Conservation (phyloP, 2,797 vertebrate species). For the Chanos chanos region DNA sequence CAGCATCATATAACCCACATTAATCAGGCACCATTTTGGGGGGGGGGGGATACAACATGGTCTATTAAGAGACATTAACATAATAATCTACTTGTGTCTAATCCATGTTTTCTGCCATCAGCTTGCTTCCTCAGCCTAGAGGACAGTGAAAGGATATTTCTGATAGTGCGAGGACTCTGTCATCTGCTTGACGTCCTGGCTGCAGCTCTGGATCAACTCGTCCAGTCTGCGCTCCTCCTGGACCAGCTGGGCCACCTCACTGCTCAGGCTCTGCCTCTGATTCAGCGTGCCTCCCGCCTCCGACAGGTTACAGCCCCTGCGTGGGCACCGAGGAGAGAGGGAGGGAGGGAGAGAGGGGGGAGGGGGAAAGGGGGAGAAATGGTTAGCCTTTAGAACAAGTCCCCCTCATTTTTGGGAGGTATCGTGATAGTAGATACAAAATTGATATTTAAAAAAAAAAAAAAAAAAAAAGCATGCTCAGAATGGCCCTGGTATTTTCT, state of each 20-base stretch:
- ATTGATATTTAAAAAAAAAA: no score
- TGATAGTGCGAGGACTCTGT: constrained; percentile 87
- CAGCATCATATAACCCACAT: not conserved
- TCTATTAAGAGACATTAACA: no score
- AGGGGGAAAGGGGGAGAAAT: not conserved
- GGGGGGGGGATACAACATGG: no score
- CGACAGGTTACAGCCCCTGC: constrained; percentile 89
- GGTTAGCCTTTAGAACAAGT: no score
- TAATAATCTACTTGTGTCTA: no score
- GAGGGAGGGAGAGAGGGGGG: not conserved
- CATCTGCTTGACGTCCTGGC: constrained; percentile 86
- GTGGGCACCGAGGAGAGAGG: not conserved
- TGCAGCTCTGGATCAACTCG: constrained; percentile 91
- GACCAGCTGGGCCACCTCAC: constrained; percentile 84
- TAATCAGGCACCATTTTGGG: no score
- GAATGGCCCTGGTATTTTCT: no score
- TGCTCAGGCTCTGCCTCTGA: constrained; percentile 83
- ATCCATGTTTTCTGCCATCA: no score
- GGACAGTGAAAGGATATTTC: constrained; percentile 97
- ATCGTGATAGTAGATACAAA: no score
- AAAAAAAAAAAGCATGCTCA: no score
- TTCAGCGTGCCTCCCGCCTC: constrained; percentile 85
- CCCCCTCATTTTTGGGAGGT: no score
- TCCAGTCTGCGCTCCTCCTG: constrained; percentile 92
- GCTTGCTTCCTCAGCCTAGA: no score